Conservation (phyloP, 2,888 invertebrate species). For the Phytoseiulus persimilis region DNA sequence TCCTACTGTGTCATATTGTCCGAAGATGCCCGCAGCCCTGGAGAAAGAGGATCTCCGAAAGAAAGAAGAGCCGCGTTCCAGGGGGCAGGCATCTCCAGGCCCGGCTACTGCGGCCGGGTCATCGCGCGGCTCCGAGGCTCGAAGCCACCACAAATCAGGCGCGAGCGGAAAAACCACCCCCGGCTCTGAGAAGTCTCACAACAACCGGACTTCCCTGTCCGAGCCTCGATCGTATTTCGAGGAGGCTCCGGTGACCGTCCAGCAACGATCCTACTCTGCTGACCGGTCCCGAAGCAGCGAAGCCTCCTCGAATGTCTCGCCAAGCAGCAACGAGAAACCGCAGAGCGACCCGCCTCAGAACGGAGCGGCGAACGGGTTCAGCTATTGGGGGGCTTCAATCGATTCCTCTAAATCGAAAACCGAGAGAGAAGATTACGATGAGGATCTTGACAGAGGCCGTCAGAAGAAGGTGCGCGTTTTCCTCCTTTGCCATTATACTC, state of each 20-base stretch:
- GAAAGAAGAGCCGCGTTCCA: neutral
- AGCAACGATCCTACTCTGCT: neutral
- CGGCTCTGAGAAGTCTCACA: neutral
- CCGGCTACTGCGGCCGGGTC: neutral
- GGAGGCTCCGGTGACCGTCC: neutral
- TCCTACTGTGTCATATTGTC: conserved; percentile 9
- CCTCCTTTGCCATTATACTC: too few relatives aligned
- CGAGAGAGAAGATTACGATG: conserved; percentile 21
- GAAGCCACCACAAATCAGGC: neutral
- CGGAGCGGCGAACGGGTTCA: neutral
- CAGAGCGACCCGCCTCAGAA: neutral
- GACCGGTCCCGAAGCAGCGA: neutral
- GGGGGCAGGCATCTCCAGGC: neutral
- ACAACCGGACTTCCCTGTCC: neutral
- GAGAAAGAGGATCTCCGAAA: neutral
- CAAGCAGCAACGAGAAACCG: neutral
- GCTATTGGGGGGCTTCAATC: conserved; percentile 21
- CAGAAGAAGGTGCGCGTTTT: conserved; percentile 26
- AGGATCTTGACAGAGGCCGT: conserved; percentile 18
- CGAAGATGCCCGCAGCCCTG: conserved; percentile 8
- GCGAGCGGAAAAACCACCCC: neutral
- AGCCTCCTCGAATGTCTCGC: neutral
- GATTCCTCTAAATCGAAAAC: neutral
- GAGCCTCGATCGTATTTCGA: neutral
- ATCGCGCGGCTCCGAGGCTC: neutral